Evolutionary conservation across 2,888 invertebrate species (phyloP).

Genomic region (Antheraea assamensis): DNA sequence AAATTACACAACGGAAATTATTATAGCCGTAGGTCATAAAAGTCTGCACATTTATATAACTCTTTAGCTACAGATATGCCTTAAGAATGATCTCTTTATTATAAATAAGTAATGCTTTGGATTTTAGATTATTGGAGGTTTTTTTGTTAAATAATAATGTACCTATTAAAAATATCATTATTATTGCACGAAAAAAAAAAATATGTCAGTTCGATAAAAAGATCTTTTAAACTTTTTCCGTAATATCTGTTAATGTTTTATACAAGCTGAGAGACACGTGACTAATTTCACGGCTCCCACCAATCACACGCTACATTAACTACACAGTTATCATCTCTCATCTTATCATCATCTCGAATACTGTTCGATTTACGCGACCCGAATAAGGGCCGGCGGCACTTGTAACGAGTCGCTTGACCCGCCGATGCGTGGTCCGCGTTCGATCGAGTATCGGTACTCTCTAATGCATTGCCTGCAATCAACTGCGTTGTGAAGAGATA

Average conservation of each 20-base stretch:
- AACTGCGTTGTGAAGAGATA: constrained; percentile 50
- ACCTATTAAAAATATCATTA: background rate
- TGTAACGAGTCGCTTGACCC: constrained; percentile 48
- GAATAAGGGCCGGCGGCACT: constrained; percentile 28
- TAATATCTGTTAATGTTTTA: background rate
- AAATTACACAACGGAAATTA: background rate
- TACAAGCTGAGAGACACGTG: background rate
- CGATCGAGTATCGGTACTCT: constrained; percentile 46
- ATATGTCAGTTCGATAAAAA: background rate
- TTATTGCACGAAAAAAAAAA: background rate
- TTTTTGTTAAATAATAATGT: background rate
- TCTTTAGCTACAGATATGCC: constrained; percentile 16
- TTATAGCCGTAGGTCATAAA: background rate
- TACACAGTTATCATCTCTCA: constrained; percentile 3
- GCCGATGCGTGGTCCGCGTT: constrained; percentile 38
- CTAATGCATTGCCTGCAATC: constrained; percentile 52
- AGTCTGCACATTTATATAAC: background rate
- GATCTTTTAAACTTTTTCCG: background rate
- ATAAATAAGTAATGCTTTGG: background rate
- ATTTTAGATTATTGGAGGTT: background rate
- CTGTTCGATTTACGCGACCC: constrained; percentile 24
- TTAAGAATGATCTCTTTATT: constrained; percentile 17
- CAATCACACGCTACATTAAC: constrained; percentile 1
- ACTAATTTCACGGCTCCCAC: constrained; percentile 7
- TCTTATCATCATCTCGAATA: constrained; percentile 19